Conservation (phyloP, 2,888 invertebrate species). For the Listrodromus nycthemerus region DNA sequence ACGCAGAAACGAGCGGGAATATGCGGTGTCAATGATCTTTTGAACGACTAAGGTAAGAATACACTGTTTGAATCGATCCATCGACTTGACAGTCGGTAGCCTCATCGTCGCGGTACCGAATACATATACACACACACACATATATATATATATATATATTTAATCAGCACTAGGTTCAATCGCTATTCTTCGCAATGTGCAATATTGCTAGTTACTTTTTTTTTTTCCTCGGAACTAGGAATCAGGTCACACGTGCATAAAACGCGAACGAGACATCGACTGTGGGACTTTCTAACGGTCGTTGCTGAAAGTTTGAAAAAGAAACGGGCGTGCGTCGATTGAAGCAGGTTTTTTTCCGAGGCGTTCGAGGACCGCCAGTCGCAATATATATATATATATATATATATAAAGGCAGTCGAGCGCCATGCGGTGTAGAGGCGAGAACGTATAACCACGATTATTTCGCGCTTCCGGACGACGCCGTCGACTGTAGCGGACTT, state of each 20-base stretch:
- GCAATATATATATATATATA: too few relatives aligned
- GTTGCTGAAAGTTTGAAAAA: not conserved
- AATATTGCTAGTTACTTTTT: not conserved
- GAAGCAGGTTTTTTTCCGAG: too few relatives aligned
- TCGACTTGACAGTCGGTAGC: constrained; percentile 6
- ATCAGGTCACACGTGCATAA: not conserved
- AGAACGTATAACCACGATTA: constrained; percentile 51
- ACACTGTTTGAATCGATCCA: constrained; percentile 34
- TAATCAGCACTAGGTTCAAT: not conserved
- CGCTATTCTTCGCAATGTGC: not conserved
- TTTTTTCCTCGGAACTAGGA: not conserved
- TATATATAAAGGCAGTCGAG: not conserved
- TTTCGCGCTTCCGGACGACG: constrained; percentile 56
- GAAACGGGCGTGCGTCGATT: too few relatives aligned
- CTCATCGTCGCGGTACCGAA: not conserved
- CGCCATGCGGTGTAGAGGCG: constrained; percentile 48
- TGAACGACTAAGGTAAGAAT: constrained; percentile 55
- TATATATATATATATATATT: not conserved
- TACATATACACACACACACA: not conserved
- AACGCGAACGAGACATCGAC: not conserved
- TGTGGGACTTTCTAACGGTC: not conserved
- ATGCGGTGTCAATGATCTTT: constrained; percentile 58
- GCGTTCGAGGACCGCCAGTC: too few relatives aligned
- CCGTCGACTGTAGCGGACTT: constrained; percentile 28
- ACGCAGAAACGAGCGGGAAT: constrained; percentile 57